These are phyloP conservation scores for Allolobophora icterica DNA, from an alignment of 2,888 invertebrate genomes.

Conservation along the genomic window DNA sequence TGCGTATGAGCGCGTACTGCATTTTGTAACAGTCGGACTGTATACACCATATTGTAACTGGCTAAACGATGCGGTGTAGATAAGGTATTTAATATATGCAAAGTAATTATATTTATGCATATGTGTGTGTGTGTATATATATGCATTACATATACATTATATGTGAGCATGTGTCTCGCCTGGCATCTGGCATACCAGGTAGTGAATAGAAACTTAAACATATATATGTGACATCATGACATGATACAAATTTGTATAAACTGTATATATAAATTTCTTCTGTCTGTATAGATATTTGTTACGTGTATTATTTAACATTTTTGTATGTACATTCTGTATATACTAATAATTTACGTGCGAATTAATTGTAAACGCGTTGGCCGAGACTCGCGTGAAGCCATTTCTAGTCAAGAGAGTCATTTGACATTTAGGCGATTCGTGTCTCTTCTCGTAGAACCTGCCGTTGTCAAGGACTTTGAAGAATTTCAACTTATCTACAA, in stretches of 20 bases:
- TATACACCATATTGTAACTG: constrained; percentile 25
- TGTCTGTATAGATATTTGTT: not conserved
- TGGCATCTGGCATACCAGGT: not conserved
- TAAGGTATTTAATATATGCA: constrained; percentile 2
- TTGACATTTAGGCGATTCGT: not conserved
- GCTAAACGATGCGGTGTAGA: not conserved
- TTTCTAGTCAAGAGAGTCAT: not conserved
- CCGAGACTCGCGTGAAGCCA: not conserved
- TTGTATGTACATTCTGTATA: not conserved
- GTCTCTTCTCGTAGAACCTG: not conserved
- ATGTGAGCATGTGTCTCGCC: not conserved
- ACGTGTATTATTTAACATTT: not conserved
- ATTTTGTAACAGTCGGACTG: not conserved
- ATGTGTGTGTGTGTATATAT: not conserved
- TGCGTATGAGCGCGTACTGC: not conserved
- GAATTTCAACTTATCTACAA: not conserved
- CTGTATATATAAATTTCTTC: not conserved
- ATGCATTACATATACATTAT: too few species aligned
- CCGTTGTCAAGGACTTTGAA: not conserved
- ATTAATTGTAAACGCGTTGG: not conserved
- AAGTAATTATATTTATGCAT: not conserved
- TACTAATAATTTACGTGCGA: not conserved
- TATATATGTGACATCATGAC: too few species aligned
- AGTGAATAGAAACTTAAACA: not conserved
- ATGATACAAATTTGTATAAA: not conserved